These are phyloP conservation scores for Menidia menidia DNA, from an alignment of 2,797 vertebrate species.

Conservation along the genomic window DNA sequence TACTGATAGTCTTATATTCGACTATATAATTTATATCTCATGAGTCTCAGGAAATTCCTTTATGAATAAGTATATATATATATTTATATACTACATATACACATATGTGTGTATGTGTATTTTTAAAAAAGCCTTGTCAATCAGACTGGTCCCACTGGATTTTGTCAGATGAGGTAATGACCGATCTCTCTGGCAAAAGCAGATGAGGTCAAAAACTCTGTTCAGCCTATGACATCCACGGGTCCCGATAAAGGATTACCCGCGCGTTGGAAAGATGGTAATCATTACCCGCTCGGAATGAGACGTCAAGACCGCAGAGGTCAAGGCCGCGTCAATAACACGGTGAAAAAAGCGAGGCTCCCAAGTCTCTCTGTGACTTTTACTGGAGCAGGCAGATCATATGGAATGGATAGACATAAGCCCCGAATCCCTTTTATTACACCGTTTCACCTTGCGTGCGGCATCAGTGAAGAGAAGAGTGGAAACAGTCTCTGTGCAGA, in stretches of 20 bases:
- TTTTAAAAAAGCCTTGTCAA: conserved; percentile 3
- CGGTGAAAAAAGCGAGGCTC: conserved; percentile 27
- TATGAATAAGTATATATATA: conserved; percentile 7
- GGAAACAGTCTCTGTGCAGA: conserved; percentile 61
- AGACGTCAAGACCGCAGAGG: conserved; percentile 70
- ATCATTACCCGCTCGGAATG: conserved; percentile 71
- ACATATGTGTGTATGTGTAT: not conserved
- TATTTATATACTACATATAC: no score
- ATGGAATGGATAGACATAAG: conserved; percentile 75
- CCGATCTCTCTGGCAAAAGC: conserved; percentile 13
- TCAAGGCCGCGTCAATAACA: conserved; percentile 63
- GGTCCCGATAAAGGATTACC: conserved; percentile 41
- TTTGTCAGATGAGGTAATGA: conserved; percentile 29
- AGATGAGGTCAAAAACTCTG: conserved; percentile 42
- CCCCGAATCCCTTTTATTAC: conserved; percentile 65
- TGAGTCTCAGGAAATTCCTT: conserved; percentile 6
- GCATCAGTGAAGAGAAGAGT: conserved; percentile 48
- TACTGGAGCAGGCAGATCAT: conserved; percentile 71
- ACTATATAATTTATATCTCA: no score
- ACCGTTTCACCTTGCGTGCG: conserved; percentile 62
- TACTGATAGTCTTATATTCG: no score
- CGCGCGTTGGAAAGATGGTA: conserved; percentile 63
- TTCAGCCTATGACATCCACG: conserved; percentile 27
- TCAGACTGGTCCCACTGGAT: conserved; percentile 2
- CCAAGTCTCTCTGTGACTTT: conserved; percentile 65